Percentiles rank a stretch among this genome's conserved stretches.
phyloP scores from a whole-genome alignment of 2,113 vertebrate genomes.

The Eulemur macaco region DNA sequence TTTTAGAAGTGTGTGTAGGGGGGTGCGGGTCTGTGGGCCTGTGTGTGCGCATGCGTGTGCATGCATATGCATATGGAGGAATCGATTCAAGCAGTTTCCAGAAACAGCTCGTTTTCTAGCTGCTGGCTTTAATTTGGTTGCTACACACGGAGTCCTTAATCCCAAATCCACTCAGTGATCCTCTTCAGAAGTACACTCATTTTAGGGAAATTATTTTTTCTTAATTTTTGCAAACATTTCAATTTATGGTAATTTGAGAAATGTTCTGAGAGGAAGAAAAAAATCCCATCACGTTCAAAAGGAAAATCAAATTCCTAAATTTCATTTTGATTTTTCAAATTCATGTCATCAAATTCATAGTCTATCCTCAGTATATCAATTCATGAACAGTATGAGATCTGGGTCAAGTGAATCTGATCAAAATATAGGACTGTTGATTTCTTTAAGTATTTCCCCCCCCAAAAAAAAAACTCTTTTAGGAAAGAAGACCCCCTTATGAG shows the following conservation, averaged over 20 bases:
- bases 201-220: background rate
- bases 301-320: background rate
- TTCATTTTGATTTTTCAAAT: background rate
- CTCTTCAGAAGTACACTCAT: background rate
- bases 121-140: background rate
- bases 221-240: conserved; percentile 17
- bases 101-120: background rate
- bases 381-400: background rate
- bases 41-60: background rate
- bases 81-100: background rate
- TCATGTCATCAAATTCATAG: background rate
- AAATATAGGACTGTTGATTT: background rate
- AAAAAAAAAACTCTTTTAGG: background rate
- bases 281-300: background rate
- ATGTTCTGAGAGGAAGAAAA: background rate
- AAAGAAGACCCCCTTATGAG: background rate
- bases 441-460: background rate
- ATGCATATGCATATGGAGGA: background rate
- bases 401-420: background rate
- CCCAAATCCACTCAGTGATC: background rate
- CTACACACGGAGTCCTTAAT: background rate
- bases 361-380: background rate
- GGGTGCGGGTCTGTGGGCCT: background rate
- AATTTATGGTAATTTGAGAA: background rate
- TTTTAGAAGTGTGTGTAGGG: background rate